Evolutionary conservation across 2,797 vertebrate species (phyloP), one percentile per base, ranked within the genome.

Genomic region (Bryconaethiops microstoma): DNA sequence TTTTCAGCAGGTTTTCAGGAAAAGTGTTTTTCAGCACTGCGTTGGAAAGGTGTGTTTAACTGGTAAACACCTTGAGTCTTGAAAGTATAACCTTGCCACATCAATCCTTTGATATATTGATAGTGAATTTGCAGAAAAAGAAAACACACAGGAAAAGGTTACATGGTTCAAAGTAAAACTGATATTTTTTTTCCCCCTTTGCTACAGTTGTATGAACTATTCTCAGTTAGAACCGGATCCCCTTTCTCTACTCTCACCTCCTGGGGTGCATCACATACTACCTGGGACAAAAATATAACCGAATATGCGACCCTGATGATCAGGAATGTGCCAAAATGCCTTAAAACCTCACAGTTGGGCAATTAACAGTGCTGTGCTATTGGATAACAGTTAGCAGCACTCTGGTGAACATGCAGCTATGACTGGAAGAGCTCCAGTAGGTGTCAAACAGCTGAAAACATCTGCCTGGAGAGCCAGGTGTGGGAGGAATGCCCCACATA

Each of bases 91-190:
- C 84, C 71, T 83, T 16, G 23, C 69, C 67, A 76, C 70, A 83
- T 83, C 82, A 78, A 83, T 83, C 67, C 64, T 78, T 68, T 64
- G 69, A 62, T 54, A 81, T 70, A 81, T 80, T 76, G 78, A 80
- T 74, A 82, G 39, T 55, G 35, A 69, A 62, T 17, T 9, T 45
- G 16, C 45, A 76, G 54, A 16, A 67, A 71, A 14, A 9, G 50
- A 60, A 69, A 7, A 17, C 5, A 64, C 5, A 7, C 14, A 39
- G 1, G 4, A 19, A 5, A 29, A 62, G 10, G 23, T 62, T 40
- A 17, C 4, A 23, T 19, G 35, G 40, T 76, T 54, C 52, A n/a
- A 65, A 82, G 76, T 29, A 78, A 76, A 84, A 81, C 13, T 0
- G 25, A 50, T 21, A 12, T 17, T 21, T 59, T 7, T 29, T 29